Base-by-base conservation (phyloP, 2,888 invertebrate species). In the Trilocha varians region DNA sequence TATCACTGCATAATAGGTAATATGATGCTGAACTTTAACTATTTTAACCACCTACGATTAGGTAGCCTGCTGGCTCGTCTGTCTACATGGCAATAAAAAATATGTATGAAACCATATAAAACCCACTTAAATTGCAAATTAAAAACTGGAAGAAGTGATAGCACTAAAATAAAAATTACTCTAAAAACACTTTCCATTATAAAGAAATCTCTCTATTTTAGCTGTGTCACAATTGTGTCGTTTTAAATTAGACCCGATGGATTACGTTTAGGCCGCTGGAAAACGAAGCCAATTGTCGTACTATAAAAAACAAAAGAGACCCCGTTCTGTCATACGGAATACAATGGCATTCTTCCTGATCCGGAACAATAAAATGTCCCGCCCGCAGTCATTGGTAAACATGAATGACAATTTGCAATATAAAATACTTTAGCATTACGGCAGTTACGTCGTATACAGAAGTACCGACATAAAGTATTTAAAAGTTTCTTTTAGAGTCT, bases 401-500 rank as follows among this genome's bases (percentile, higher is more conserved):
- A 49, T 55, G 54, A 56, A 56, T 58, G 57, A 60, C 59, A 56
- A 52, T 57, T 53, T 56, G 52, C 56, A 51, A 50, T 56, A 61
- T 59, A 62, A 59, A 62, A 62, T 53, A 53, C 47, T 47, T 51
- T 38, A 46, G 48, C 52, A 54, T 56, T 53, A 60, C 54, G 53
- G 45, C 49, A 57, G 40, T 50, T 54, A 51, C 57, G 52, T 57
- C 50, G 57, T 54, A 59, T 58, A 55, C 55, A 55, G 52, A 59
- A 69, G 69, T 61, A 62, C 62, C 53, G 51, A 54, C 64, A 65
- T 74, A 71, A 75, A 71, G 59, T 71, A 70, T 76, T 77, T 72
- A 71, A 76, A 77, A 78, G 66, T 75, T 76, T 73, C 65, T 73
- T 75, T 74, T 70, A 72, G 62, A 68, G 72, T 62, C 68, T 63